Conservation (phyloP, 92 coral and sea anemone species). For the Desmophyllum pertusum region DNA sequence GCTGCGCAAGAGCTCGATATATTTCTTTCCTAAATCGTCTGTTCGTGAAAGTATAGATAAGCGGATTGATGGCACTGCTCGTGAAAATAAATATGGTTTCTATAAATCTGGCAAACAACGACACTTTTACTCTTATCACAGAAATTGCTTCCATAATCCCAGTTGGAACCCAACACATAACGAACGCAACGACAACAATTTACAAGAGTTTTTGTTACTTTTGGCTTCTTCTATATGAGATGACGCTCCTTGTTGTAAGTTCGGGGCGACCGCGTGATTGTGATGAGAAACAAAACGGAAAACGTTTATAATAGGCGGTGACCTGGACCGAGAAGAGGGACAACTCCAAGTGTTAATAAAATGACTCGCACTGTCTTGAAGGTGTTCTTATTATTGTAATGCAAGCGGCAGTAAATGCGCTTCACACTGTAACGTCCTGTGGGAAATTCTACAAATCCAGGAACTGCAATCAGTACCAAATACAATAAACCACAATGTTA, state of each 20-base stretch:
- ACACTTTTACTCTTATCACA: background rate
- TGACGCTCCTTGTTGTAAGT: background rate
- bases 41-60: background rate
- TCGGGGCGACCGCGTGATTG: background rate
- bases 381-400: background rate
- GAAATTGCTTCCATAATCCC: background rate
- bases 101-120: background rate
- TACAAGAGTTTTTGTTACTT: background rate
- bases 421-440: background rate
- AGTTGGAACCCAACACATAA: slow-evolving; percentile 3
- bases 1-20: background rate
- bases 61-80: background rate
- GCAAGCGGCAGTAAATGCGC: slow-evolving; percentile 1
- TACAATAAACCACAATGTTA: background rate
- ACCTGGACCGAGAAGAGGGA: background rate
- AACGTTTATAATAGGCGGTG: background rate
- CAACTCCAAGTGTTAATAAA: background rate
- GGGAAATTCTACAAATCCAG: background rate
- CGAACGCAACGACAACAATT: background rate
- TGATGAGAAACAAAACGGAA: slow-evolving; percentile 7
- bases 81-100: background rate
- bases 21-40: background rate
- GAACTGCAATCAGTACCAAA: background rate
- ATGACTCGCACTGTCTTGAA: background rate
- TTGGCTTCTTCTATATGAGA: slow-evolving; percentile 5